These are phyloP conservation scores for Hippocampus abdominalis DNA, from an alignment of 2,113 vertebrate genomes.

Conservation along the genomic window DNA sequence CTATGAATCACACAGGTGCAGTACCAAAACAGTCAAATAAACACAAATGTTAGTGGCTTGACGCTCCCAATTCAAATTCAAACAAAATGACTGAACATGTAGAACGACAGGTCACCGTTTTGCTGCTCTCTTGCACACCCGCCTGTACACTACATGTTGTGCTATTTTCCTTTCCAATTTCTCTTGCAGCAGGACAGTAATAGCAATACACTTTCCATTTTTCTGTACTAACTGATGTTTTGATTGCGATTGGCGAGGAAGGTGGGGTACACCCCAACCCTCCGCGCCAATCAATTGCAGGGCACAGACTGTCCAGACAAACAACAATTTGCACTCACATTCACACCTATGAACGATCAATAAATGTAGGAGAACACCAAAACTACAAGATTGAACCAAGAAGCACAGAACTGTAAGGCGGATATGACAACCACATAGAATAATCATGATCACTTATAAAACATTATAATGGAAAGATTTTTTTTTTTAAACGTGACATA, in stretches of 20 bases:
- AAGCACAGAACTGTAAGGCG: not conserved
- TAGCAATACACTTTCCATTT: not conserved
- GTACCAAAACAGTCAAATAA: not conserved
- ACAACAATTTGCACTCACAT: not conserved
- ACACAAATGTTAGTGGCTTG: not conserved
- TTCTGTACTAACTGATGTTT: not conserved
- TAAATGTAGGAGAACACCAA: not conserved
- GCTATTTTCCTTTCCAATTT: not conserved
- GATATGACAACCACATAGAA: too few relatives aligned
- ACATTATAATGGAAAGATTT: too few relatives aligned
- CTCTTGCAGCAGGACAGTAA: not conserved
- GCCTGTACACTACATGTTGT: too few relatives aligned
- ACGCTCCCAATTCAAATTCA: not conserved
- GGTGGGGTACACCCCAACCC: not conserved
- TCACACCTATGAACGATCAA: not conserved
- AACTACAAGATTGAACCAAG: not conserved
- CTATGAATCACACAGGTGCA: not conserved
- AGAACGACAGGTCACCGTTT: not conserved
- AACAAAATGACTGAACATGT: conserved; percentile 1
- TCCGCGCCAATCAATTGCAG: not conserved
- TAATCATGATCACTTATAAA: too few relatives aligned
- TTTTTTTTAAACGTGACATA: too few relatives aligned
- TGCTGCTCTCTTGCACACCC: not conserved
- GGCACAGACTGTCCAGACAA: not conserved
- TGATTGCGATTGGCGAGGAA: not conserved